phyloP scores from a whole-genome alignment of 2,797 vertebrate genomes.

The Silurus aristotelis region DNA sequence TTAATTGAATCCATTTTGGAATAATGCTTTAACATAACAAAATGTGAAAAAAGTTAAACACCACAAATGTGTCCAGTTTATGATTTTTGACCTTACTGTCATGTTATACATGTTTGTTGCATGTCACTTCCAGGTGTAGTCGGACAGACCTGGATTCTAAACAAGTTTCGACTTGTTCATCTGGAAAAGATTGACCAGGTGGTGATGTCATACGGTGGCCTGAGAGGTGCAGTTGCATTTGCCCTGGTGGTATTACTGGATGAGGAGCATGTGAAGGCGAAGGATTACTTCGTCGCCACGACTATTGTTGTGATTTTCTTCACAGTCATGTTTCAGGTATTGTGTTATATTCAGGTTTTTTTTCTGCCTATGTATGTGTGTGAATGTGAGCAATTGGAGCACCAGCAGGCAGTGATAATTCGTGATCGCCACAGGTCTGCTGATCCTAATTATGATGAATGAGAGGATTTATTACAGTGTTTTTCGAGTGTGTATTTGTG shows the following conservation, averaged over 20 bases:
- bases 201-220: conserved; percentile 95
- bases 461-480: conserved; percentile 26
- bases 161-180: conserved; percentile 89
- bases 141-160: conserved; percentile 89
- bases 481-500: conserved; percentile 7
- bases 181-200: conserved; percentile 94
- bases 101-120: not conserved
- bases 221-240: conserved; percentile 91
- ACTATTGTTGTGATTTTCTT: conserved; percentile 95
- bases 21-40: no score
- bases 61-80: not conserved
- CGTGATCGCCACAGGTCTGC: conserved; percentile 22
- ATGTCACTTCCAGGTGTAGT: conserved; percentile 79
- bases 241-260: conserved; percentile 91
- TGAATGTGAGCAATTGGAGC: conserved; percentile 7
- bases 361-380: conserved; percentile 22
- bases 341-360: not conserved
- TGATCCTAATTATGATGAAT: conserved; percentile 41
- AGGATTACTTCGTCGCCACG: conserved; percentile 94
- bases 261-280: conserved; percentile 82
- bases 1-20: no score
- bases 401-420: conserved; percentile 27
- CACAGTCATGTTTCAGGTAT: conserved; percentile 95
- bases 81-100: not conserved
- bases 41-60: not conserved